Evolutionary conservation across 37 sponge, comb jelly and placozoan genomes (phyloP), one percentile per base, ranked within the genome.

Genomic region (Axinella damicornis): DNA sequence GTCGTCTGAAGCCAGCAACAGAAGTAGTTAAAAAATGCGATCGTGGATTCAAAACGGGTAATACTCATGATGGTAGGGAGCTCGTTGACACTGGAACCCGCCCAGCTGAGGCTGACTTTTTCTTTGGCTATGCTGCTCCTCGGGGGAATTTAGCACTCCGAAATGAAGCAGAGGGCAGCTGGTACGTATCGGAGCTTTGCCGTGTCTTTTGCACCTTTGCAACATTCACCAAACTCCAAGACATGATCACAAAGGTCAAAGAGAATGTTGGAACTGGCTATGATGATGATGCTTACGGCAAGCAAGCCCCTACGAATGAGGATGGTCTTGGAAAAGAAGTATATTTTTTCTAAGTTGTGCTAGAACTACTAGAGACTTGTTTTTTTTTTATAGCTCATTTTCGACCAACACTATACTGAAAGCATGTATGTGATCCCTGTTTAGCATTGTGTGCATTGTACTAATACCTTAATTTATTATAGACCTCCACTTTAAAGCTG

Each of bases 71-170:
- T n/a, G n/a, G n/a, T n/a, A n/a, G n/a, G n/a, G n/a, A n/a, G n/a
- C n/a, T n/a, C n/a, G n/a, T n/a, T 73, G 81, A 76, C 24, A 5
- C 68, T 1, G 41, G 22, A 35, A 70, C 37, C 20, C 76, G 79
- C 1, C 91, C 85, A 5, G 60, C 30, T 63, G 76, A 78, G 14
- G 78, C 87, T 13, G 92, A 91, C 22, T 82, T 91, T 38, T 82
- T 86, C 54, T 81, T 86, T 72, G 87, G 76, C 17, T 82, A 73
- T 80, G 77, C 87, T 0, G 62, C 88, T 28, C 52, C 80, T 37
- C 64, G 31, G 5, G 86, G 82, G 18, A 31, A 77, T 22, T 60
- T 58, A 18, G 80, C 81, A 12, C 80, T 72, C 60, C 33, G 83
- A 17, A 73, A 86, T 20, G 35, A 69, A 27, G 65, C 77, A 4